A percentile compares a stretch with the other conserved stretches of the same genome.
Conservation (phyloP, 2,113 vertebrate species). For the Gymnocephalus cernua region DNA sequence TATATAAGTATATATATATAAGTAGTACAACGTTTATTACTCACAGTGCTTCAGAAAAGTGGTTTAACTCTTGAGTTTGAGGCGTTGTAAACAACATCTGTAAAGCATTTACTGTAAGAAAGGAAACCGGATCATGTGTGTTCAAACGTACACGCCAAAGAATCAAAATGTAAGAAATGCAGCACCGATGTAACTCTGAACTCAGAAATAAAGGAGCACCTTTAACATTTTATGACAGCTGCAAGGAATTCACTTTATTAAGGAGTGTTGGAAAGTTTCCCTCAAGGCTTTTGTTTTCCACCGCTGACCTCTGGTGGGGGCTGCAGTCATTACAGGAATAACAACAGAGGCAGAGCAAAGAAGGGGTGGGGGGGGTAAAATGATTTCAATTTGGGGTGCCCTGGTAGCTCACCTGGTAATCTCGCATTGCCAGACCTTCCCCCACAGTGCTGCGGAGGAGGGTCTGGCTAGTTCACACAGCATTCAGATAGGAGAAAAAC, state of each 20-base stretch:
- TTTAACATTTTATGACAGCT: neutral
- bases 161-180: neutral
- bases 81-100: neutral
- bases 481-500: no score
- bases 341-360: no score
- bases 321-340: neutral
- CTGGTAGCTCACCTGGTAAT: no score
- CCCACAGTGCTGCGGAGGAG: no score
- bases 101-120: neutral
- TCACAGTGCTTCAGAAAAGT: neutral
- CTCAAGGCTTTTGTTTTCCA: neutral
- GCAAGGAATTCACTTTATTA: neutral
- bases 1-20: no score
- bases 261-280: neutral
- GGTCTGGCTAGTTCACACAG: no score
- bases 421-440: no score
- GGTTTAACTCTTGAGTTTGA: neutral
- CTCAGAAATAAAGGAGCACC: neutral
- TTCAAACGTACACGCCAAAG: neutral
- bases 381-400: no score
- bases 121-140: neutral
- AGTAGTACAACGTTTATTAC: neutral
- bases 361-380: no score
- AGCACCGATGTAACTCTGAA: neutral
- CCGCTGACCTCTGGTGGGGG: slow-evolving; percentile 16